These are phyloP conservation scores for Malurus cyaneus DNA, from an alignment of 2,113 vertebrate species.

Conservation along the genomic window DNA sequence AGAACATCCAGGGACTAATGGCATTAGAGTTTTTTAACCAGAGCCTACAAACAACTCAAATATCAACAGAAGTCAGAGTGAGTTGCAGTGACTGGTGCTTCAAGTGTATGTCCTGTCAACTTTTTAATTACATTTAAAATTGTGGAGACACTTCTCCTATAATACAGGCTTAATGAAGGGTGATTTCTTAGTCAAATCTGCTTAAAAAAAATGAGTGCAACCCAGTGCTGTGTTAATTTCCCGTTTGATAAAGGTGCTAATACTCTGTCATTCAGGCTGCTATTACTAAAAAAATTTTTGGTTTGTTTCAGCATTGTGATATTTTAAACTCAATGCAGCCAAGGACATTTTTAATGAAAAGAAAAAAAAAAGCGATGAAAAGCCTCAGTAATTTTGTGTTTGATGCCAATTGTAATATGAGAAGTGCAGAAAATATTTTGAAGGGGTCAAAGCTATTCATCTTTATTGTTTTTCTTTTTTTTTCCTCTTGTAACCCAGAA, in stretches of 20 bases:
- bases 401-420: conserved; percentile 12
- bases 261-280: not conserved
- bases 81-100: not conserved
- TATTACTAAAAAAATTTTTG: conserved; percentile 23
- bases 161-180: not conserved
- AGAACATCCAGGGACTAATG: not conserved
- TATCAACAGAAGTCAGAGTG: not conserved
- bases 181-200: not conserved
- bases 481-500: not conserved
- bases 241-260: conserved; percentile 2
- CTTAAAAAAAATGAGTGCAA: not conserved
- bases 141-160: not conserved
- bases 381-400: conserved; percentile 4
- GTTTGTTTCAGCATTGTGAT: conserved; percentile 11
- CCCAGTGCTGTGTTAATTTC: not conserved
- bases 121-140: not conserved
- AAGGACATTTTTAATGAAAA: conserved; percentile 47
- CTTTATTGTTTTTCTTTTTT: not conserved
- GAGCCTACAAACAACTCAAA: not conserved
- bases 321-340: conserved; percentile 11
- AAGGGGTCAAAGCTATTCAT: not conserved
- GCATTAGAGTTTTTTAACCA: not conserved
- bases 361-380: not conserved
- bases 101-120: not conserved
- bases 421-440: conserved; percentile 35